phyloP scores from a whole-genome alignment of 2,113 vertebrate species.

The Ramphastos sulfuratus region DNA sequence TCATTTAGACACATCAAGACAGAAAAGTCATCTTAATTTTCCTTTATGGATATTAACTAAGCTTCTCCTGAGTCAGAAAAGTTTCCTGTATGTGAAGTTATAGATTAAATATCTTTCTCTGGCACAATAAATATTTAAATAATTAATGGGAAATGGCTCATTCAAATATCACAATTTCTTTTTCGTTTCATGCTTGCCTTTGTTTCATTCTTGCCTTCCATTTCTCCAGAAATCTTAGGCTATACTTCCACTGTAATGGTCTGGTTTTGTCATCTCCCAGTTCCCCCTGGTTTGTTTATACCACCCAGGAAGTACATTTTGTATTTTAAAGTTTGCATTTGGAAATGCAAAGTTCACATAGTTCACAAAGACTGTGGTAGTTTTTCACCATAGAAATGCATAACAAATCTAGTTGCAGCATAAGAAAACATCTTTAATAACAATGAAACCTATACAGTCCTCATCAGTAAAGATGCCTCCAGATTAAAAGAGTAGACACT shows the following conservation, averaged over 20 bases:
- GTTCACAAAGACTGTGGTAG: background rate
- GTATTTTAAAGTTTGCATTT: background rate
- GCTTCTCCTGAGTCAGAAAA: background rate
- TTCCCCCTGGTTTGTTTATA: background rate
- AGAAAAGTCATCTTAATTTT: background rate
- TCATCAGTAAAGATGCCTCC: background rate
- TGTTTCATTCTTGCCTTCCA: background rate
- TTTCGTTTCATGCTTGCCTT: background rate
- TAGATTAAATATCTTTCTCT: background rate
- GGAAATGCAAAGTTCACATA: background rate
- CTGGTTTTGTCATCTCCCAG: background rate
- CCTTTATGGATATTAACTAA: background rate
- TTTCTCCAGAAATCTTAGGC: background rate
- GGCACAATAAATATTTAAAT: background rate
- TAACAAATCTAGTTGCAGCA: background rate
- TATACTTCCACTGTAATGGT: background rate
- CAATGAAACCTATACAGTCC: background rate
- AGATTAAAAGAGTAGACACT: background rate
- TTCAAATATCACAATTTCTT: background rate
- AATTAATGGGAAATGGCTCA: background rate
- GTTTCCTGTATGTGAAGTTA: background rate
- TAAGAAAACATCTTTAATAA: background rate
- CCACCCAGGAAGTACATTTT: background rate
- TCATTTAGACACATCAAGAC: background rate
- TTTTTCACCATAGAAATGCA: background rate